phyloP scores from a whole-genome alignment of 2,797 vertebrate species.

The Chanos chanos region DNA sequence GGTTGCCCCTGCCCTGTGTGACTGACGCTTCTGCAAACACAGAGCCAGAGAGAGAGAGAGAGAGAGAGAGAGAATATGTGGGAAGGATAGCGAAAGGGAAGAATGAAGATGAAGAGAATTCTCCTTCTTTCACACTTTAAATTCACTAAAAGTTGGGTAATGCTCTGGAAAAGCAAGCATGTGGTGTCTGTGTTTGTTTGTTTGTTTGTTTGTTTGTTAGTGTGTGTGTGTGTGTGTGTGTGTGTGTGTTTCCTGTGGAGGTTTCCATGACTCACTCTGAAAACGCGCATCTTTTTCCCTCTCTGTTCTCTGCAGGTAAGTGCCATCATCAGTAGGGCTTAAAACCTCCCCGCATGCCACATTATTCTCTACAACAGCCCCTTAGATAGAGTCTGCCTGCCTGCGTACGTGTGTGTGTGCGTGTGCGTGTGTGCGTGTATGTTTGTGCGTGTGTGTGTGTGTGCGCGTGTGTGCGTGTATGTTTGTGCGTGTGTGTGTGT shows the following conservation, averaged over 20 bases:
- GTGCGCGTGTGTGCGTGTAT: not conserved
- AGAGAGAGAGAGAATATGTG: constrained; percentile 40
- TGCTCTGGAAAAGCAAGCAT: constrained; percentile 40
- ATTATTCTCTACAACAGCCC: constrained; percentile 11
- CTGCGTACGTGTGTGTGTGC: not conserved
- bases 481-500: not conserved
- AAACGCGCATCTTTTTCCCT: constrained; percentile 56
- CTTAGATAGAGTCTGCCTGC: not conserved
- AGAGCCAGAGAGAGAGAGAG: constrained; percentile 48
- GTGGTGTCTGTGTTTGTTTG: constrained; percentile 24
- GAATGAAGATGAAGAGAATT: constrained; percentile 41
- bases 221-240: constrained; percentile 1
- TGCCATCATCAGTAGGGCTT: constrained; percentile 27
- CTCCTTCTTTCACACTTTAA: constrained; percentile 48
- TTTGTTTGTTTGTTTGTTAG: not conserved
- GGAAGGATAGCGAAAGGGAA: constrained; percentile 6
- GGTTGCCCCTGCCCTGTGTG: constrained; percentile 47
- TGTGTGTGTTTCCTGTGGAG: constrained; percentile 26
- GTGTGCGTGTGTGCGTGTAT: constrained; percentile 1
- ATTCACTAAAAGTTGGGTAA: constrained; percentile 66
- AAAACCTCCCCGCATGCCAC: not conserved
- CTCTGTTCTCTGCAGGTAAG: constrained; percentile 40
- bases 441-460: too few species aligned
- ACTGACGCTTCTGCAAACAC: constrained; percentile 43
- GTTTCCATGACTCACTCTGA: constrained; percentile 63